phyloP scores from a whole-genome alignment of 1,140 invertebrate genomes.

The Saccostrea echinata region DNA sequence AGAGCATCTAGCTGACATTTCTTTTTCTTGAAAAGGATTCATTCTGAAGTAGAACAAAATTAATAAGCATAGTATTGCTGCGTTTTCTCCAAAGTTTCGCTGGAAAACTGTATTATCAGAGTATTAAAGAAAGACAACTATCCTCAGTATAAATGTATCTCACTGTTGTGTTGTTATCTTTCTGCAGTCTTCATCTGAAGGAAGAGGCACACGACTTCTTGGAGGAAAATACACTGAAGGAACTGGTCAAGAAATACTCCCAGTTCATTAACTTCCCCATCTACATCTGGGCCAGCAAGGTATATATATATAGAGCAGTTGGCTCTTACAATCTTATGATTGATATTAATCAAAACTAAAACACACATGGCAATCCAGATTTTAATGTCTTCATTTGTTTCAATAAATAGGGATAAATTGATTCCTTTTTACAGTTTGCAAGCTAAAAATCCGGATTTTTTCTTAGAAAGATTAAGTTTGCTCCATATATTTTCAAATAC shows the following conservation, averaged over 20 bases:
- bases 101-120: background rate
- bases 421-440: too few relatives aligned
- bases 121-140: background rate
- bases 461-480: too few relatives aligned
- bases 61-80: background rate
- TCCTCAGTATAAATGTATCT: background rate
- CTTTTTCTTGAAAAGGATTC: too few relatives aligned
- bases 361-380: too few relatives aligned
- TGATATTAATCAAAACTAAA: background rate
- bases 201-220: constrained; percentile 98
- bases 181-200: constrained; percentile 91
- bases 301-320: constrained; percentile 71
- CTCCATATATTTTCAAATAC: too few relatives aligned
- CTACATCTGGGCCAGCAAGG: constrained; percentile 95
- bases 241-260: constrained; percentile 97
- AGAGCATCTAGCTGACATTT: background rate
- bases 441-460: too few relatives aligned
- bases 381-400: too few relatives aligned
- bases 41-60: too few relatives aligned
- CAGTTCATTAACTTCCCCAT: constrained; percentile 99
- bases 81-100: background rate
- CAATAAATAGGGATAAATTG: too few relatives aligned
- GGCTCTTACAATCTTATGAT: background rate
- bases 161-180: background rate
- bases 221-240: constrained; percentile 93